phyloP scores from a whole-genome alignment of 2,888 invertebrate species.

The Axea sp. region DNA sequence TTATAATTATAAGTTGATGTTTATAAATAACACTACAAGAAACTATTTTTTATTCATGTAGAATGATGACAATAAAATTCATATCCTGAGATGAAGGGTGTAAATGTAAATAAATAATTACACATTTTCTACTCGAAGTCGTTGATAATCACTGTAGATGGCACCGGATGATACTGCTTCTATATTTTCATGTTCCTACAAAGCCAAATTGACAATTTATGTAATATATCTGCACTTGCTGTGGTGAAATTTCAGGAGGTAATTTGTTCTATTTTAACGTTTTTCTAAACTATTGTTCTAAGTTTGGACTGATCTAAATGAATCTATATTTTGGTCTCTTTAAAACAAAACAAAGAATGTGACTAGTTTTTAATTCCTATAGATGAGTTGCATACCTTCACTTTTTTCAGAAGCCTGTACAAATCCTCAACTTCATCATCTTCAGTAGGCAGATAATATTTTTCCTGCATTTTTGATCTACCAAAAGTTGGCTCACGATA shows the following conservation, averaged over 20 bases:
- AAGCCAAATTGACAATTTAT: constrained; percentile 67
- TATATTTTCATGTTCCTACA: constrained; percentile 85
- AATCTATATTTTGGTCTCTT: constrained; percentile 12
- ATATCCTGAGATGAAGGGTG: constrained; percentile 6
- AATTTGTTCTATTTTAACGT: constrained; percentile 49
- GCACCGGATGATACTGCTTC: constrained; percentile 98
- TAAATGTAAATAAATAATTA: constrained; percentile 81
- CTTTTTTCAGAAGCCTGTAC: constrained; percentile 87
- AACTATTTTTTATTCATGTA: neutral
- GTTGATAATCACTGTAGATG: constrained; percentile 98
- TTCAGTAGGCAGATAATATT: constrained; percentile 88
- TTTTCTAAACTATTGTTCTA: constrained; percentile 55
- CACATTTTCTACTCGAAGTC: constrained; percentile 98
- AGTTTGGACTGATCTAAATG: constrained; percentile 15
- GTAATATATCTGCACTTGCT: constrained; percentile 26
- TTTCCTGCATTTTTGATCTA: constrained; percentile 88
- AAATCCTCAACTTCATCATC: constrained; percentile 99
- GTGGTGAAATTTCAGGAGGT: constrained; percentile 8
- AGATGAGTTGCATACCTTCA: constrained; percentile 82
- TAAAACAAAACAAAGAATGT: constrained; percentile 25
- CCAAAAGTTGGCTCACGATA: constrained; percentile 92
- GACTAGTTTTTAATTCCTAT: neutral
- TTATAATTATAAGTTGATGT: too few species aligned
- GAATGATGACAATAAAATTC: neutral
- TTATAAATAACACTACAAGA: too few species aligned